Evolutionary conservation across 2,888 invertebrate genomes (phyloP), one percentile per base, ranked within the genome.

Genomic region (Rhagonycha lutea): DNA sequence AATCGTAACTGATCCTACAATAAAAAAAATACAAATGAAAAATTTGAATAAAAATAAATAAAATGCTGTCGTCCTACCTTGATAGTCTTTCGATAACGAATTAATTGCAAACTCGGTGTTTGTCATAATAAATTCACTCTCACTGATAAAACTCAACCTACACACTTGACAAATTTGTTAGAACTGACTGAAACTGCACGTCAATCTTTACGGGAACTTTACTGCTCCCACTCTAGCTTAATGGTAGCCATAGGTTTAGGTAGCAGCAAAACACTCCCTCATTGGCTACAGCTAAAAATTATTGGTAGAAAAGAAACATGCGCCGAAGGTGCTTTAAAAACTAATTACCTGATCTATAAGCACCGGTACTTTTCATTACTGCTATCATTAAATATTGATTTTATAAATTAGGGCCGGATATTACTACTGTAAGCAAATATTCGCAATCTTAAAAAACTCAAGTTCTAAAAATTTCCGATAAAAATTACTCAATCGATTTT

Each of bases 211-310:
- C 23, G 5, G 24, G 11, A 23, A 65, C 18, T 65, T 62, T 11
- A 62, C 14, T 63, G 75, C 69, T 75, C 72, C 80, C 73, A 78
- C 78, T 76, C 60, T 47, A 12, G 74, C 26, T 65, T 65, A 65
- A 65, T 65, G 63, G 77, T 89, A 87, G 81, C 87, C 83, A 29
- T 87, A 88, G 73, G 70, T 61, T 73, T 68, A 70, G 88, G 84
- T 80, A 86, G 80, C 79, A 78, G 79, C 76, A 60, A 85, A 85
- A 86, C 86, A 88, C 87, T 83, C 86, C 47, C 88, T 87, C 84
- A 81, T 82, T 75, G 61, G 76, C 75, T 79, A 77, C 74, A 72
- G 69, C 74, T 83, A 79, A 75, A 81, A 14, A 79, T 83, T 84
- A 65, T 65, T 65, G 63, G 63, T 24, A 23, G n/a, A 24, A 24